Percentiles rank a stretch among this genome's conserved stretches.
Conservation (phyloP, 2,113 vertebrate genomes). For the Pogona vitticeps region DNA sequence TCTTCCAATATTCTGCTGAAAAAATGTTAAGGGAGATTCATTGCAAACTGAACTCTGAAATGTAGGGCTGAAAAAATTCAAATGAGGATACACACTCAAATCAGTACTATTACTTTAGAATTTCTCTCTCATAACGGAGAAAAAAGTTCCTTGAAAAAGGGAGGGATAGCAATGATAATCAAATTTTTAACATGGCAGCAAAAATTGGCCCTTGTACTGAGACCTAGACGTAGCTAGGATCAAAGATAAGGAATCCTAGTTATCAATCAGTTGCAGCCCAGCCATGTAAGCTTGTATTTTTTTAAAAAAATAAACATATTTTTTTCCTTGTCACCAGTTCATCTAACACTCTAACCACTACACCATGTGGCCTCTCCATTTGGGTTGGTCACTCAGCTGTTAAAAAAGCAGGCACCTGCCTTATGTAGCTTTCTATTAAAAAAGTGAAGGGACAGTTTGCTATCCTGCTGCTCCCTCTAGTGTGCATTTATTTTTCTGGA, state of each 20-base stretch:
- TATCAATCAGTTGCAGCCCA: too few relatives aligned
- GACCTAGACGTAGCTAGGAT: neutral
- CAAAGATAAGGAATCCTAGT: neutral
- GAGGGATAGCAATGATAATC: neutral
- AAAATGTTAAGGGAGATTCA: neutral
- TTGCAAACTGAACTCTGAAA: too few relatives aligned
- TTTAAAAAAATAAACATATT: too few relatives aligned
- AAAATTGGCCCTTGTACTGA: neutral
- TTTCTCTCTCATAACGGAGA: too few relatives aligned
- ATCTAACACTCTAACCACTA: neutral
- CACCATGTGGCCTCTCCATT: too few relatives aligned
- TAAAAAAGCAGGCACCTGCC: neutral
- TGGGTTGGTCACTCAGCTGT: neutral
- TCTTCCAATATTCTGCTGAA: neutral
- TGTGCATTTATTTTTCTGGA: neutral
- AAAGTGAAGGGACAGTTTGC: neutral
- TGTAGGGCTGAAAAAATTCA: neutral
- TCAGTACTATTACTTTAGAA: neutral
- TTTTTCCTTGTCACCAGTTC: neutral
- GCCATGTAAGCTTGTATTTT: too few relatives aligned
- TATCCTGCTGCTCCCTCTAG: slow-evolving; percentile 1
- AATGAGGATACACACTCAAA: neutral
- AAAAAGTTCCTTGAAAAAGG: too few relatives aligned
- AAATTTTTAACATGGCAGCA: neutral
- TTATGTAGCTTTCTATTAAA: neutral